Evolutionary conservation across 2,797 vertebrate species (phyloP), one percentile per base, ranked within the genome.

Genomic region (Acanthopagrus latus): DNA sequence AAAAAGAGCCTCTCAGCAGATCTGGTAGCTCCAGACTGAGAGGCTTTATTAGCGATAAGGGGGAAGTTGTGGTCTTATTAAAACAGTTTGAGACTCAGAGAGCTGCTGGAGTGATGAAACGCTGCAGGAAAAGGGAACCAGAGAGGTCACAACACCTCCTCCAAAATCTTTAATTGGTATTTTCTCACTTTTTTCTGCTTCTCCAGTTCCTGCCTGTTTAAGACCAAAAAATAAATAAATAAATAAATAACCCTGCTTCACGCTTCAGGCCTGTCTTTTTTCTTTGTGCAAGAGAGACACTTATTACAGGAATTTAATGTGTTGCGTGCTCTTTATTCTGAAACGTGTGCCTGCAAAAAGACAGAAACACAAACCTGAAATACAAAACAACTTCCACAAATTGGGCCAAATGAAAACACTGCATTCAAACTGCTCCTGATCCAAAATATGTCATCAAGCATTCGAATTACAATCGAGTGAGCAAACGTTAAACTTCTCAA

Each of bases 51-150:
- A 86, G 84, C 56, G 82, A 86, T 89, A 74, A 86, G 80, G 78
- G 64, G 76, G 66, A 80, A 86, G 86, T 86, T 91, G 85, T 88
- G 88, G 83, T 91, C 87, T 90, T 89, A 92, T 91, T 94, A 93
- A 92, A 89, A 82, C 81, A 80, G 65, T 87, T 78, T 86, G 72
- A 91, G 88, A 90, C 84, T 86, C 78, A 0, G 72, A 72, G 70
- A 81, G 62, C 85, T 87, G 86, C 88, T 25, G 78, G 64, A 68
- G 65, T 86, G 90, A 93, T 87, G 84, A 85, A 90, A 85, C 68
- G 59, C 76, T 51, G 76, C 82, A 82, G 84, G 88, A 91, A 52
- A 52, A 80, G 27, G 54, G 57, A 90, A 76, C 54, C 80, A 50
- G 55, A 76, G 88, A 89, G 89, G 89, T 92, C 89, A 89, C 67